Base-by-base conservation (phyloP, 2,888 invertebrate species). In the Ophonus ardosiacus region DNA sequence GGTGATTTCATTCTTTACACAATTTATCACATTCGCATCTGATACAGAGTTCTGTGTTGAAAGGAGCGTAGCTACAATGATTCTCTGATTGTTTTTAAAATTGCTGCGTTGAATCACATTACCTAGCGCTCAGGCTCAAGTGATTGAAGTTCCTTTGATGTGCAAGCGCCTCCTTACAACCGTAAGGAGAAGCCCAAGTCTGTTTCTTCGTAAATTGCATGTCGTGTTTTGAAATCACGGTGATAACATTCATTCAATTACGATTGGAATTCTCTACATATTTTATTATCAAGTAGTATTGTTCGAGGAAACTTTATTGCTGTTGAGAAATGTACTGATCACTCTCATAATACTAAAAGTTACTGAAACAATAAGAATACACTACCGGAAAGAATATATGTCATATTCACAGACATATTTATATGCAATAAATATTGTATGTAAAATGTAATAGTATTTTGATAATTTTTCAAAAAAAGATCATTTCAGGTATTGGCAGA, bases 1-100 rank as follows among this genome's bases (percentile, higher is more conserved):
- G 5, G 38, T 31, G 31, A 68, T 68, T 68, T 38, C 68, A 68
- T 68, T 68, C 68, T 21, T 68, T 24, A 21, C 13, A 68, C 68
- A 68, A 68, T 68, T 68, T 38, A 68, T 68, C 68, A 68, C 68
- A 68, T 13, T 68, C 68, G 24, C n/a, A 68, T 31, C 31, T 31
- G 31, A 31, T 31, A 31, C 7, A 38, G 24, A 68, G 31, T 24
- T 68, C 31, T 13, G 13, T 68, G 31, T 6, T 31, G 68, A 17
- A 79, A 31, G 79, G 24, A 78, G 57, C 63, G 63, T 24, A 24
- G 13, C 13, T 21, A 63, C 7, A 38, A 68, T 68, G 68, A 79
- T 79, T 61, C 59, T 79, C 57, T 79, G 79, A 79, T 79, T 79
- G 61, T 79, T 79, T 79, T 59, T 61, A 79, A 61, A 79, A 79